Conservation (phyloP, 2,797 vertebrate species). For the Takifugu rubripes region DNA sequence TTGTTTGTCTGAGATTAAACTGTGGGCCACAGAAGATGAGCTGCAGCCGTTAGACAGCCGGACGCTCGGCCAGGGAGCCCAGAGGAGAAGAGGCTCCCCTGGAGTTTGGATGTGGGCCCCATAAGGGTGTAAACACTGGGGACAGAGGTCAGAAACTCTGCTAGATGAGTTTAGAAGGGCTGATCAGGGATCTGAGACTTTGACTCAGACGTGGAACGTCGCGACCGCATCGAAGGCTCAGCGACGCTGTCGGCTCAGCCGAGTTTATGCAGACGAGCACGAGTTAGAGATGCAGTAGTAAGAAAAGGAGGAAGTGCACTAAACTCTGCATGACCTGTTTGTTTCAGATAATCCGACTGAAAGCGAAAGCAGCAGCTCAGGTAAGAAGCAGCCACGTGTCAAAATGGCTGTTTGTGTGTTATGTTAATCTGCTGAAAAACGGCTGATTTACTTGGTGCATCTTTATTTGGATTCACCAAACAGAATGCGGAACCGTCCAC, state of each 20-base stretch:
- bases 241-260: too few species aligned
- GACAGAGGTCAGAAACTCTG: conserved; percentile 25
- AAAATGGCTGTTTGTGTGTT: not conserved
- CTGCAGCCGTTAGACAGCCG: conserved; percentile 14
- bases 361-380: conserved; percentile 62
- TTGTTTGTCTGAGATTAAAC: conserved; percentile 67
- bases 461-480: conserved; percentile 3
- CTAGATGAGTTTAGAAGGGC: conserved; percentile 2
- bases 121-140: too few species aligned
- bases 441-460: not conserved
- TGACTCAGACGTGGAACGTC: conserved; percentile 27
- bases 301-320: not conserved
- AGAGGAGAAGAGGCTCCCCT: conserved; percentile 8
- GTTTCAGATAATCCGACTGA: conserved; percentile 59
- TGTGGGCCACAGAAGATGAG: conserved; percentile 50
- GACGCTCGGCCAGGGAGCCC: conserved; percentile 50
- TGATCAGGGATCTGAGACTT: not conserved
- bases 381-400: conserved; percentile 28
- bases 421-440: not conserved
- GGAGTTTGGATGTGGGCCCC: too few species aligned
- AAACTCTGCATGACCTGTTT: conserved; percentile 18
- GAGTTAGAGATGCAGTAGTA: too few species aligned
- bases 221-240: conserved; percentile 42
- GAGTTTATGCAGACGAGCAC: too few species aligned
- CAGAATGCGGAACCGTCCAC: conserved; percentile 57